A percentile compares a stretch with the other conserved stretches of the same genome.
Evolutionary conservation across 2,888 invertebrate species (phyloP).

Genomic region (Calameuta idolon): DNA sequence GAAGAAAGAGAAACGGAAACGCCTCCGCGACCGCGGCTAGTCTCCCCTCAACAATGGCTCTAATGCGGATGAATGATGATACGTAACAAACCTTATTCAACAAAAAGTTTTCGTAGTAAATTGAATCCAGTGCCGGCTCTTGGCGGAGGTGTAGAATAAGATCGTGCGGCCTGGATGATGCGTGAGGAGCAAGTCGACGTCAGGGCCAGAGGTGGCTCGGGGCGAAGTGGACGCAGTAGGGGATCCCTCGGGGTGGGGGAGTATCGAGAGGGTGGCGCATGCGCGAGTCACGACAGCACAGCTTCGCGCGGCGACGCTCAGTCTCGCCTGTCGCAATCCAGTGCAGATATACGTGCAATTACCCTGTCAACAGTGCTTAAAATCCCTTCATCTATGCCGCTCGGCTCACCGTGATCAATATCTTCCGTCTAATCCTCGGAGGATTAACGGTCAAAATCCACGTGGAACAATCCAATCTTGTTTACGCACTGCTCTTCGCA

Average conservation of each 20-base stretch:
- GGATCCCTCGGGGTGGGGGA: constrained; percentile 29
- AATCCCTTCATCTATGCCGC: constrained; percentile 21
- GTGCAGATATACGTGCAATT: constrained; percentile 61
- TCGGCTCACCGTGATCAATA: constrained; percentile 5
- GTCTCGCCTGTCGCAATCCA: constrained; percentile 62
- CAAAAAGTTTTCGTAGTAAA: constrained; percentile 53
- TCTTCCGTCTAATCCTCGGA: constrained; percentile 1
- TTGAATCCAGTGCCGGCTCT: constrained; percentile 44
- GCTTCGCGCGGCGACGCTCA: constrained; percentile 60
- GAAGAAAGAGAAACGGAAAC: not conserved
- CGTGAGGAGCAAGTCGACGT: constrained; percentile 10
- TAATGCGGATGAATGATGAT: constrained; percentile 45
- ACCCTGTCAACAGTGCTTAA: constrained; percentile 46
- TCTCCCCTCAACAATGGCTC: constrained; percentile 30
- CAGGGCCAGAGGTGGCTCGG: constrained; percentile 5
- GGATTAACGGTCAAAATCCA: constrained; percentile 5
- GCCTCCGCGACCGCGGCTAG: not conserved
- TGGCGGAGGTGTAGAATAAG: constrained; percentile 19
- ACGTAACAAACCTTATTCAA: constrained; percentile 56
- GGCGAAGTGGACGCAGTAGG: constrained; percentile 15
- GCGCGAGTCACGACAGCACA: constrained; percentile 48
- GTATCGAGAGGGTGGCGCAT: constrained; percentile 46
- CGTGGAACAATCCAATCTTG: not conserved
- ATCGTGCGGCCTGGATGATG: constrained; percentile 25
- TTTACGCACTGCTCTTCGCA: not conserved